Evolutionary conservation across 1,140 invertebrate species (phyloP).

Genomic region (Brachionus sp.): DNA sequence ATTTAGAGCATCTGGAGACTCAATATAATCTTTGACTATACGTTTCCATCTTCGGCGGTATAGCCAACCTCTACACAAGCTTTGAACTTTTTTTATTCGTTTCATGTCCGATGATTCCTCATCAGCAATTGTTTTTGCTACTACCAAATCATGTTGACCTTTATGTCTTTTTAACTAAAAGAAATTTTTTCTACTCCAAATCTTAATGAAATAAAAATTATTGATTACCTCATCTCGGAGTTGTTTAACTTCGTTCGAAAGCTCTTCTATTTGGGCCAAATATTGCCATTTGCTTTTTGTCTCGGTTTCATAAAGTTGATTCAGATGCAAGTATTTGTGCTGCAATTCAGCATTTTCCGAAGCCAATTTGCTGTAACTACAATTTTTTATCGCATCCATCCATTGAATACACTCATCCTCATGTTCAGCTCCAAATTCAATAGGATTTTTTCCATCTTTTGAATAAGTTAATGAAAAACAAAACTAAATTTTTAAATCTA

Average conservation of each 20-base stretch:
- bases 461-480: constrained; percentile 84
- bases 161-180: constrained; percentile 11
- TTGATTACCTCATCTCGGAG: constrained; percentile 78
- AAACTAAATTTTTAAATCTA: constrained; percentile 66
- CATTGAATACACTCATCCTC: constrained; percentile 81
- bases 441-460: constrained; percentile 77
- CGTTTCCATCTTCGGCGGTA: constrained; percentile 89
- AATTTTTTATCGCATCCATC: constrained; percentile 81
- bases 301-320: constrained; percentile 87
- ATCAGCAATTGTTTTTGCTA: constrained; percentile 53
- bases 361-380: constrained; percentile 85
- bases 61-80: constrained; percentile 88
- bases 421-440: constrained; percentile 76
- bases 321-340: constrained; percentile 83
- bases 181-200: background rate
- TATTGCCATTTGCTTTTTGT: constrained; percentile 89
- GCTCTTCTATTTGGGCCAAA: constrained; percentile 83
- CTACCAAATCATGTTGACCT: constrained; percentile 20
- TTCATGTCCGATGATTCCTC: constrained; percentile 68
- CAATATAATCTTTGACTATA: constrained; percentile 87
- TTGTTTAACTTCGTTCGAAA: constrained; percentile 81
- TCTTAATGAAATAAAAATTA: background rate
- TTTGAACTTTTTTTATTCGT: constrained; percentile 89
- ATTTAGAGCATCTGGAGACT: constrained; percentile 85
- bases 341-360: constrained; percentile 86